A percentile compares a stretch with the other conserved stretches of the same genome.
Evolutionary conservation across 2,113 vertebrate genomes (phyloP).

Genomic region (Petroica traversi): DNA sequence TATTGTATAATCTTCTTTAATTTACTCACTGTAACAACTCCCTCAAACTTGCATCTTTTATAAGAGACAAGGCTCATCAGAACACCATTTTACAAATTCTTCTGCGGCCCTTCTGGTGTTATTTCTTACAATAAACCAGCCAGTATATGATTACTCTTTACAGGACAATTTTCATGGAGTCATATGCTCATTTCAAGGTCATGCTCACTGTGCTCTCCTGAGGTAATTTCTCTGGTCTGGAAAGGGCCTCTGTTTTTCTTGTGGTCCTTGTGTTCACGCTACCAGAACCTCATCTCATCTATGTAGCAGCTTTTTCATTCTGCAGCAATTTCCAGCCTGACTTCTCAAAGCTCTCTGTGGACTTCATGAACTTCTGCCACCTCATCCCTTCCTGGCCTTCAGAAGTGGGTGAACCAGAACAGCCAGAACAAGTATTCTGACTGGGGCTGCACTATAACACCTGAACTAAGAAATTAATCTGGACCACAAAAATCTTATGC

Average conservation of each 20-base stretch:
- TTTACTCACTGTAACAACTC: constrained; percentile 31
- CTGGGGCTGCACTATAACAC: background rate
- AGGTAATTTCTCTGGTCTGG: background rate
- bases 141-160: constrained; percentile 26
- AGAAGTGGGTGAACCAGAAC: background rate
- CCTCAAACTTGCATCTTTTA: constrained; percentile 56
- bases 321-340: constrained; percentile 4
- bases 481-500: background rate
- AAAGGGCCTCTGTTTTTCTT: background rate
- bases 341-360: background rate
- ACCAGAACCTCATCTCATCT: background rate
- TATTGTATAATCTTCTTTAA: constrained; percentile 53
- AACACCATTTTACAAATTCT: constrained; percentile 5
- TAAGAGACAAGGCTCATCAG: constrained; percentile 54
- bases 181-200: constrained; percentile 50
- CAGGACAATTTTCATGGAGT: constrained; percentile 55
- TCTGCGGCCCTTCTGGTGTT: background rate
- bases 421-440: background rate
- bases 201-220: background rate
- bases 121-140: constrained; percentile 45
- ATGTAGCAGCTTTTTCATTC: background rate
- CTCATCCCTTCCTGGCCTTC: background rate
- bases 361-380: background rate
- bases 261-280: background rate
- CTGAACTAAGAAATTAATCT: background rate